Evolutionary conservation across 1,140 invertebrate species (phyloP).

Genomic region (Aphelenchoides besseyi): DNA sequence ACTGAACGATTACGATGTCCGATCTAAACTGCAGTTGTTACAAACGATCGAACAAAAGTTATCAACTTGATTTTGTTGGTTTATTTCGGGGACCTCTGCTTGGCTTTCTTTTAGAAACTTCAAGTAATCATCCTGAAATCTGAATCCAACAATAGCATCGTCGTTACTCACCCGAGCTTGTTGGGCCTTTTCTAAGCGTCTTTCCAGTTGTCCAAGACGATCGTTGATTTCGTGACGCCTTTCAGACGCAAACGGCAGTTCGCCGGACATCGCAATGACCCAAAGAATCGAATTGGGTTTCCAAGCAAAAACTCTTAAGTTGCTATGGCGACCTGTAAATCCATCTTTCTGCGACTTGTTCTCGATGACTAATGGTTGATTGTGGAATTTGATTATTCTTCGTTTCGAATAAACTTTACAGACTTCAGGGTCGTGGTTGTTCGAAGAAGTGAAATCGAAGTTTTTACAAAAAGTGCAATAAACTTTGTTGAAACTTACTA

Average conservation of each 20-base stretch:
- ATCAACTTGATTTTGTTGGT: not conserved
- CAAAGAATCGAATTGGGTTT: too few relatives aligned
- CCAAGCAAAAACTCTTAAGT: too few relatives aligned
- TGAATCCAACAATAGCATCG: not conserved
- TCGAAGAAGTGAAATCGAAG: too few relatives aligned
- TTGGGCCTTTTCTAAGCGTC: slow-evolving; percentile 8
- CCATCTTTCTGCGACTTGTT: too few relatives aligned
- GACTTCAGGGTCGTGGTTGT: too few relatives aligned
- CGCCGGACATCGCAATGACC: not conserved
- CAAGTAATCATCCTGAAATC: slow-evolving; percentile 18
- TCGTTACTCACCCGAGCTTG: not conserved
- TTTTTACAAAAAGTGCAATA: too few relatives aligned
- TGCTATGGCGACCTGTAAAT: too few relatives aligned
- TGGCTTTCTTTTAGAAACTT: not conserved
- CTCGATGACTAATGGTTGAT: too few relatives aligned
- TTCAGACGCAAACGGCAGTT: not conserved
- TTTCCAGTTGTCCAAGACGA: slow-evolving; percentile 6
- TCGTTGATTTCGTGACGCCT: not conserved
- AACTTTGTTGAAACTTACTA: too few relatives aligned
- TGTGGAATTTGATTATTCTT: too few relatives aligned
- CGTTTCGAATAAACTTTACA: too few relatives aligned
- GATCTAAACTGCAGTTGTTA: not conserved
- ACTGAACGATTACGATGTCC: not conserved
- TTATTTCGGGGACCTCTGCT: not conserved
- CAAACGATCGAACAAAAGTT: slow-evolving; percentile 2